Percentiles rank a stretch among this genome's conserved stretches.
These are phyloP conservation scores for Tolmerus cingulatus DNA, from an alignment of 2,888 invertebrate species.

Conservation along the genomic window DNA sequence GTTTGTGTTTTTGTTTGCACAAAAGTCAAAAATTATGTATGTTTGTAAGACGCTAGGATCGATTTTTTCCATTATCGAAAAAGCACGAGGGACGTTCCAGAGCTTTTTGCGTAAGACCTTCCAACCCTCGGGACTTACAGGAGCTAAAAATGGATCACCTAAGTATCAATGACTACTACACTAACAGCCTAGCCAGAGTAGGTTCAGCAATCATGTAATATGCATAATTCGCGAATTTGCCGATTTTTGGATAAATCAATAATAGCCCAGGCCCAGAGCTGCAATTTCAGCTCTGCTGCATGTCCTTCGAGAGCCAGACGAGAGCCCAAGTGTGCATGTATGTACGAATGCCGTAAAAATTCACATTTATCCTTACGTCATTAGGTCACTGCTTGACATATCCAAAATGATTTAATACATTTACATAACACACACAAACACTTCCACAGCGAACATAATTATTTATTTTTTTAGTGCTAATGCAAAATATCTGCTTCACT, in stretches of 20 bases:
- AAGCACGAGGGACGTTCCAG: conserved; percentile 15
- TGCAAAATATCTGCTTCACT: neutral
- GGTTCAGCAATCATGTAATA: conserved; percentile 20
- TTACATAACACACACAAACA: conserved; percentile 31
- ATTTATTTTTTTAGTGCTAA: neutral
- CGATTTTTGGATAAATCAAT: neutral
- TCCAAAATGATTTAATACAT: conserved; percentile 36
- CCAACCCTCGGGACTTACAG: neutral
- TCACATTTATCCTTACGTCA: conserved; percentile 39
- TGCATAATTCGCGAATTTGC: neutral
- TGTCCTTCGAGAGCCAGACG: conserved; percentile 14
- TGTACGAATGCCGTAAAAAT: neutral
- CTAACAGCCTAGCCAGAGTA: neutral
- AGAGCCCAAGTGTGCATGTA: neutral
- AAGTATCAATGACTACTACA: conserved; percentile 37
- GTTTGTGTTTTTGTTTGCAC: conserved; percentile 22
- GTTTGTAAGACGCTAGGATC: conserved; percentile 8
- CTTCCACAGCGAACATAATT: conserved; percentile 12
- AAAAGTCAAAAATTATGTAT: conserved; percentile 13
- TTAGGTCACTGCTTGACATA: conserved; percentile 36
- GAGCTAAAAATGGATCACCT: conserved; percentile 12
- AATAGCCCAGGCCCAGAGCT: neutral
- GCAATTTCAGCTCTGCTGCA: neutral
- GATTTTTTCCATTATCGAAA: conserved; percentile 42
- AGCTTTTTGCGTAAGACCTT: conserved; percentile 21